Base-by-base conservation (phyloP, 2,797 vertebrate species). In the Cryptoblepharus egeriae region DNA sequence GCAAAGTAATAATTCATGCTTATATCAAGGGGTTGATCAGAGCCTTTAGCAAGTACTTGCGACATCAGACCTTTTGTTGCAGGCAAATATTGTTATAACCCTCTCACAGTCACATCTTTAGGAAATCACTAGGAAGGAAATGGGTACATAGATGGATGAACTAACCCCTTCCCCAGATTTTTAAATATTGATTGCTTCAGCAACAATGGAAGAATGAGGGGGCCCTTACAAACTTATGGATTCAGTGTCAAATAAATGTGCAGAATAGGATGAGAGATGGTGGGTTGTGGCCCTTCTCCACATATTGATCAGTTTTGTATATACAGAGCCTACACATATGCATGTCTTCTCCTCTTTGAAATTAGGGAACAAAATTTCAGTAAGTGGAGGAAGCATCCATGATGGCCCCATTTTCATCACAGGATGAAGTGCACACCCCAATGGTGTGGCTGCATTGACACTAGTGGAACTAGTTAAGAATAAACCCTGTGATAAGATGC, bases 1-100 rank as follows among this genome's bases (percentile, higher is more conserved):
- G 58, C 71, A 83, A 57, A 77, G 37, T 39, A 73, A 63, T 76
- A 88, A 75, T 89, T 89, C 83, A 64, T 84, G 75, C 75, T 75
- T 75, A 77, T 45, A 32, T 63, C 79, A 15, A 65, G 13, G 49
- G 61, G 35, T 80, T 52, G 74, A 70, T 65, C 61, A 22, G 69
- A 39, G 30, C 20, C 65, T 1, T 32, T 88, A 60, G 45, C 26
- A 45, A 70, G 60, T 22, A 64, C 5, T 77, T 83, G n/a, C 10
- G 68, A 82, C 37, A 81, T 5, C 80, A 57, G 1, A 82, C 1
- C 39, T 75, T 42, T 75, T 74, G 32, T 87, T 60, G 39, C 5
- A 72, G 28, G 28, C 45, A 71, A 77, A 28, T 52, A 42, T 37
- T 63, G 24, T 12, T 75, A 16, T 1, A 49, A 26, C 49, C 77